These are phyloP conservation scores for Coboldia fuscipes DNA, from an alignment of 1,140 invertebrate species.

Conservation along the genomic window DNA sequence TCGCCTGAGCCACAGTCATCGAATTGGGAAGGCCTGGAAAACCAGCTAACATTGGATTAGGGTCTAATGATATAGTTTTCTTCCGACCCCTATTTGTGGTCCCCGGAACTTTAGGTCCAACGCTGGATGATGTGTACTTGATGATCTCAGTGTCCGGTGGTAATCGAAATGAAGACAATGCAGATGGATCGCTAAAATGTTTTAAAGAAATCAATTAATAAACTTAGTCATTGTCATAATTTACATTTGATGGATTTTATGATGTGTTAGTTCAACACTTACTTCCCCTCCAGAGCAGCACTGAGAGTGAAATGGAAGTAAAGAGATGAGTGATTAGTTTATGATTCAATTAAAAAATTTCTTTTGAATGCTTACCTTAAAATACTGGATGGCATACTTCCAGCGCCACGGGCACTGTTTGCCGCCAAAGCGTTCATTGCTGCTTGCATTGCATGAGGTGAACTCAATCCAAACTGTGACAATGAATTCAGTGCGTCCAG, in stretches of 20 bases:
- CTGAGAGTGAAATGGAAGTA: conserved; percentile 12
- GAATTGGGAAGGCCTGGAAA: conserved; percentile 32
- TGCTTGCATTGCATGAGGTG: conserved; percentile 20
- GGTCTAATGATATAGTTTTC: conserved; percentile 67
- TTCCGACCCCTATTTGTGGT: conserved; percentile 62
- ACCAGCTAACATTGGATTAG: conserved; percentile 40
- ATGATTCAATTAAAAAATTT: background rate
- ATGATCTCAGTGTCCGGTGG: conserved; percentile 79
- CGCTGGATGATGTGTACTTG: conserved; percentile 66
- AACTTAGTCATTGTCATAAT: background rate
- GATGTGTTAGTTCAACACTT: conserved; percentile 13
- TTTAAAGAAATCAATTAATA: background rate
- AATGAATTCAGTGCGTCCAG: conserved; percentile 18
- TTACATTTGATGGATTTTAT: conserved; percentile 1
- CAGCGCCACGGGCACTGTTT: conserved; percentile 9
- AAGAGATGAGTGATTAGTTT: background rate
- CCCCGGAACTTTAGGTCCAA: conserved; percentile 59
- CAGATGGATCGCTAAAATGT: conserved; percentile 42
- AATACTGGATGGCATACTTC: conserved; percentile 23
- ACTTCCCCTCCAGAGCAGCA: conserved; percentile 39
- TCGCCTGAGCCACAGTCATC: conserved; percentile 40
- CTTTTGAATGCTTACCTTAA: conserved; percentile 20
- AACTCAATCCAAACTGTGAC: conserved; percentile 18
- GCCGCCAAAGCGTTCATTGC: conserved; percentile 20
- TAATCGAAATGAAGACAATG: conserved; percentile 54